phyloP scores from a whole-genome alignment of 2,888 invertebrate genomes.

The Xylocampa areola region DNA sequence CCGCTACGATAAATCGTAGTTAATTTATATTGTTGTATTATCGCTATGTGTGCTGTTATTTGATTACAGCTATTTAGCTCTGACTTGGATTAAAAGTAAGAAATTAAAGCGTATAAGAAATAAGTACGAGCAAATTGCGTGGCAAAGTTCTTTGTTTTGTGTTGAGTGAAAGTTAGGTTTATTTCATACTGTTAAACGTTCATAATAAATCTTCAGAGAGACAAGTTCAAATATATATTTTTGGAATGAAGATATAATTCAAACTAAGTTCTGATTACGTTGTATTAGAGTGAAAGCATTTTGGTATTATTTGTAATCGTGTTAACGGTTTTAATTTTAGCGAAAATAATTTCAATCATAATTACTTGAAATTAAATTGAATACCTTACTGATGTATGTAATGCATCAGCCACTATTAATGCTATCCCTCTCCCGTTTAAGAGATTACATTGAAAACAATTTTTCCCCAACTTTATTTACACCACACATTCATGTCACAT shows the following conservation, averaged over 20 bases:
- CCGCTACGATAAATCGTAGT: constrained; percentile 69
- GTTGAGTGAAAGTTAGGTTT: constrained; percentile 1
- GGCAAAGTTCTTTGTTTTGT: constrained; percentile 28
- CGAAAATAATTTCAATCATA: too few relatives aligned
- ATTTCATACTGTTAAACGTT: constrained; percentile 9
- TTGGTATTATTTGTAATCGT: too few relatives aligned
- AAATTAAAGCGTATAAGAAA: constrained; percentile 22
- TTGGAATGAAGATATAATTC: constrained; percentile 1
- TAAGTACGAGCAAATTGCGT: constrained; percentile 34
- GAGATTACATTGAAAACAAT: constrained; percentile 14
- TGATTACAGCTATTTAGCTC: constrained; percentile 44
- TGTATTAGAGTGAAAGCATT: background rate
- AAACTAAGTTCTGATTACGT: constrained; percentile 4
- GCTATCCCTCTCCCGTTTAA: background rate
- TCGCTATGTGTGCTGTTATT: constrained; percentile 50
- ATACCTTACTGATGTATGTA: too few relatives aligned
- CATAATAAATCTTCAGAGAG: background rate
- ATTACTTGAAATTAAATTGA: too few relatives aligned
- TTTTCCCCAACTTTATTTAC: constrained; percentile 18
- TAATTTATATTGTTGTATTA: constrained; percentile 50
- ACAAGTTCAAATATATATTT: background rate
- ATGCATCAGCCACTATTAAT: too few relatives aligned
- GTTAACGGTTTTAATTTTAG: too few relatives aligned
- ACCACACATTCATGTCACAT: constrained; percentile 38
- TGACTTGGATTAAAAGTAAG: constrained; percentile 21